These are phyloP conservation scores for Caenorhabditis latens DNA, from an alignment of 1,140 invertebrate species.

Conservation along the genomic window DNA sequence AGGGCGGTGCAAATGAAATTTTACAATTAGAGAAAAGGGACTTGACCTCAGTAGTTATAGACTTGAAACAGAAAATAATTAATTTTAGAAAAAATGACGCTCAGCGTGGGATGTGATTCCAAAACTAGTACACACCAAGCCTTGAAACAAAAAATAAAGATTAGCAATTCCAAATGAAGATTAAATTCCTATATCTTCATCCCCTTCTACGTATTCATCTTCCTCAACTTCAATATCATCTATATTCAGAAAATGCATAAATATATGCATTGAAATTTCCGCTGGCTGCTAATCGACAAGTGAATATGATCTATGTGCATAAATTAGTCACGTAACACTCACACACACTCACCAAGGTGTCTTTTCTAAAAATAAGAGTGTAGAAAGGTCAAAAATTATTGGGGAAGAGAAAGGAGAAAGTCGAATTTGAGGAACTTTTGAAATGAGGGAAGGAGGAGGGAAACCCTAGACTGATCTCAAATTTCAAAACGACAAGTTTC, in stretches of 20 bases:
- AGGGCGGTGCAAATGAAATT: no score
- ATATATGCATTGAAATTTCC: not conserved
- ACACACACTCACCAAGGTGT: not conserved
- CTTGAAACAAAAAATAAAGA: conserved; percentile 13
- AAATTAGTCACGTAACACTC: conserved; percentile 16
- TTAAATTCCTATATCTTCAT: not conserved
- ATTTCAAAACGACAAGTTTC: not conserved
- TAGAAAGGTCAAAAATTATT: not conserved
- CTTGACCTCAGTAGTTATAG: no score
- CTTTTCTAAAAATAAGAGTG: no score
- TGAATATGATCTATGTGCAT: conserved; percentile 8
- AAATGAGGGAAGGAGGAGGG: not conserved
- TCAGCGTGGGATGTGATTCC: no score
- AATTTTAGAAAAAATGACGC: no score
- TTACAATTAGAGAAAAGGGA: no score
- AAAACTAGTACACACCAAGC: no score
- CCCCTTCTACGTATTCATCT: not conserved
- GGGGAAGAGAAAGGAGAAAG: not conserved
- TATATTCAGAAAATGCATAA: not conserved
- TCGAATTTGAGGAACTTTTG: not conserved
- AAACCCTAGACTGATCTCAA: conserved; percentile 7
- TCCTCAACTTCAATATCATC: not conserved
- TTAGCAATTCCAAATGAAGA: not conserved
- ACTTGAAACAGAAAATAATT: no score
- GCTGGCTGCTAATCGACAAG: not conserved